A percentile compares a stretch with the other conserved stretches of the same genome.
phyloP scores from a whole-genome alignment of 1,140 invertebrate genomes.

The Venturia canescens region DNA sequence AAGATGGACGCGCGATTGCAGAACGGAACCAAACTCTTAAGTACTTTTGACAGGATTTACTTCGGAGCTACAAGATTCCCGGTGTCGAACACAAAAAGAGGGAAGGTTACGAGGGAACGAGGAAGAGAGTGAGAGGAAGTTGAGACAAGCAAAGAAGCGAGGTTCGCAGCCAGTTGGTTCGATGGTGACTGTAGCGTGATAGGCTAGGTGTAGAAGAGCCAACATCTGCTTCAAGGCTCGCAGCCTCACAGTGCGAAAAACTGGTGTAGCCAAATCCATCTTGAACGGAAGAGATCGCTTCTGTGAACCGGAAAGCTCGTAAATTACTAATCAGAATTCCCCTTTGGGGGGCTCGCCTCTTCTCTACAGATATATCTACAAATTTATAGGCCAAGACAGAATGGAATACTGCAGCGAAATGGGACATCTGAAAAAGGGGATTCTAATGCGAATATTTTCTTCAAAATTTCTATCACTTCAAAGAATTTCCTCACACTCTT shows the following conservation, averaged over 20 bases:
- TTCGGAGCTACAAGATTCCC: conserved; percentile 47
- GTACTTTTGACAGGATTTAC: conserved; percentile 74
- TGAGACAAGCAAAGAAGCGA: background rate
- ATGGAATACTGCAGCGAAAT: no score
- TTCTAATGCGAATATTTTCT: no score
- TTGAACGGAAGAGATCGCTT: conserved; percentile 60
- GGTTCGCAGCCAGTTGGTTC: background rate
- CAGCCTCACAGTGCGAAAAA: conserved; percentile 6
- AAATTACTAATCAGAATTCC: conserved; percentile 74
- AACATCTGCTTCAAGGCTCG: conserved; percentile 55
- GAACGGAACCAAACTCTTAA: conserved; percentile 66
- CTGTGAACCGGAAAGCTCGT: conserved; percentile 66
- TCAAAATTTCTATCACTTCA: no score
- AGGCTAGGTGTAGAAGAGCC: conserved; percentile 55
- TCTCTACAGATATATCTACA: background rate
- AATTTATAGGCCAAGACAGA: no score
- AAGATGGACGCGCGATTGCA: conserved; percentile 28
- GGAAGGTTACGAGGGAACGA: background rate
- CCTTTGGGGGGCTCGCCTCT: conserved; percentile 33
- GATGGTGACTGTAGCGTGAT: conserved; percentile 8
- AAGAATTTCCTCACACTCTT: no score
- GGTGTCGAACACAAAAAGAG: background rate
- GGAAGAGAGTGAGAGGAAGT: background rate
- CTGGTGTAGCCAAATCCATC: conserved; percentile 46
- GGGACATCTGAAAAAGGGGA: no score